phyloP scores from a whole-genome alignment of 2,797 vertebrate species.

The Coreius guichenoti region DNA sequence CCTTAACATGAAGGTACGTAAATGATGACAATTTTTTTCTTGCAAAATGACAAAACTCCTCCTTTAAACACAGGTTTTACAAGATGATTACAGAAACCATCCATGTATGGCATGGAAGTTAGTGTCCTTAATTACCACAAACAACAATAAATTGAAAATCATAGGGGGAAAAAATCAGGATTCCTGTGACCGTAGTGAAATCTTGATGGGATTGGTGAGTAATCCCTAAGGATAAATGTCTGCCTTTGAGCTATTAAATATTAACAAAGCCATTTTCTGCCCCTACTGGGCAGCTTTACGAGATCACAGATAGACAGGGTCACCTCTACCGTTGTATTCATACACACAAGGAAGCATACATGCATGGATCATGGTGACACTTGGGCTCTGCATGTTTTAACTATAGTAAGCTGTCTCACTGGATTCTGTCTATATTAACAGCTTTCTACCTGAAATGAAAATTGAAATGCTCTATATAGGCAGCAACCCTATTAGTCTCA shows the following conservation, averaged over 20 bases:
- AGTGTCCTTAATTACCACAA: not conserved
- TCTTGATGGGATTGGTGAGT: conserved; percentile 11
- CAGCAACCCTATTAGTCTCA: conserved; percentile 24
- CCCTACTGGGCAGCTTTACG: conserved; percentile 64
- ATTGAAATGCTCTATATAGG: conserved; percentile 1
- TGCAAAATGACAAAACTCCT: not conserved
- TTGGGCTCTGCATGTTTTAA: not conserved
- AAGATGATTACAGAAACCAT: conserved; percentile 16
- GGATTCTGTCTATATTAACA: not conserved
- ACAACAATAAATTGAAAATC: not conserved
- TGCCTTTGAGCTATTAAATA: conserved; percentile 75
- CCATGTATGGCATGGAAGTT: not conserved
- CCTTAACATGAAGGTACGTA: not conserved
- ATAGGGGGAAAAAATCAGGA: not conserved
- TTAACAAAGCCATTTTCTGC: conserved; percentile 69
- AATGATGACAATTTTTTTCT: conserved; percentile 11
- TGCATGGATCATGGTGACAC: not conserved
- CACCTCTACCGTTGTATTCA: conserved; percentile 68
- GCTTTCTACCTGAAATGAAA: conserved; percentile 11
- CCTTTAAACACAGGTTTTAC: not conserved
- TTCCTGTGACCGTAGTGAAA: conserved; percentile 7
- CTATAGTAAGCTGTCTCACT: not conserved
- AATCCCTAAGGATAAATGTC: conserved; percentile 59
- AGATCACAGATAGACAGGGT: conserved; percentile 64
- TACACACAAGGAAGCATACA: not conserved